Evolutionary conservation across 2,797 vertebrate species (phyloP).

Genomic region (Eidolon dupreanum): DNA sequence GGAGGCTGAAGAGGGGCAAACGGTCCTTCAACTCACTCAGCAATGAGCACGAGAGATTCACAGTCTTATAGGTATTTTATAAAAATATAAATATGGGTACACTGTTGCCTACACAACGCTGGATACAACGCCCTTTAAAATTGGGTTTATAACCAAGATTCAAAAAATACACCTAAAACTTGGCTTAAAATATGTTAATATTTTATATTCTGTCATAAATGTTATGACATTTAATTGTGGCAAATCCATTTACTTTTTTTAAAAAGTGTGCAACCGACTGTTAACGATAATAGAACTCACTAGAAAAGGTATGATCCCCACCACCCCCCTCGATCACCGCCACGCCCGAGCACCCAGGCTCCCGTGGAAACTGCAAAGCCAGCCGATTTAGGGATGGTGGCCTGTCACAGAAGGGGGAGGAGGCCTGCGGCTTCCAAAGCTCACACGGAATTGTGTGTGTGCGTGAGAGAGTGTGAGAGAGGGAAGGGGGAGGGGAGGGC

Average conservation of each 20-base stretch:
- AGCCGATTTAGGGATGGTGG: conserved; percentile 58
- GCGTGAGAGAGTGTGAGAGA: neutral
- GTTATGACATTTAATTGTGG: conserved; percentile 95
- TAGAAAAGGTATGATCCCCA: conserved; percentile 89
- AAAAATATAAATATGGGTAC: conserved; percentile 90
- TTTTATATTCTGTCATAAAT: conserved; percentile 95
- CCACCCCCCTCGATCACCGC: conserved; percentile 82
- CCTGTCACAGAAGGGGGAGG: conserved; percentile 14
- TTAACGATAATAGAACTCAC: conserved; percentile 90
- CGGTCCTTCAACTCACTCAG: conserved; percentile 78
- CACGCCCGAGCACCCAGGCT: conserved; percentile 87
- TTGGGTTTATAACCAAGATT: conserved; percentile 85
- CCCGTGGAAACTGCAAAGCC: conserved; percentile 80
- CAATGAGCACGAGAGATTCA: conserved; percentile 85
- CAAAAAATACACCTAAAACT: conserved; percentile 84
- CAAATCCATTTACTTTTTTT: conserved; percentile 84
- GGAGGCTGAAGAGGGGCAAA: conserved; percentile 73
- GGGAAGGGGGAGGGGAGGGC: neutral
- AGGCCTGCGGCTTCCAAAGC: neutral
- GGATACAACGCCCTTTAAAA: conserved; percentile 86
- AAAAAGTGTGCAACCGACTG: conserved; percentile 94
- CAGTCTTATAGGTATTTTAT: conserved; percentile 88
- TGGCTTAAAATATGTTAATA: conserved; percentile 86
- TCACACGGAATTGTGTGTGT: neutral
- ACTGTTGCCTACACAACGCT: conserved; percentile 88